Evolutionary conservation across 2,113 vertebrate genomes (phyloP).

Genomic region (Bagarius yarrelli): DNA sequence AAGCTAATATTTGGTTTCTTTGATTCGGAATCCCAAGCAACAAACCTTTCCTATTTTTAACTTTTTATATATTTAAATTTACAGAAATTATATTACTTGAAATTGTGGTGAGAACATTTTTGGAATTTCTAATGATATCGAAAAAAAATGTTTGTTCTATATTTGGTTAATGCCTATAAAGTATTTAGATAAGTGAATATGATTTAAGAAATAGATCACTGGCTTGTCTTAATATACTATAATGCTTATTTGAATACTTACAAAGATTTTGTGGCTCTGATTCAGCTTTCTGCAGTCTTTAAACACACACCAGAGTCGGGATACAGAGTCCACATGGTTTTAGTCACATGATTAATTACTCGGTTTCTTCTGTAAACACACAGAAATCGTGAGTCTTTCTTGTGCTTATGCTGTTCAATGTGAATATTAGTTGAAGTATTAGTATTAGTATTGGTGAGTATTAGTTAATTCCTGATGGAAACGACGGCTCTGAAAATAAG

Average conservation of each 20-base stretch:
- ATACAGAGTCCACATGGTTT: not conserved
- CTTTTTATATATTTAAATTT: not conserved
- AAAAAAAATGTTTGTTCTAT: not conserved
- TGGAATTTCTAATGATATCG: not conserved
- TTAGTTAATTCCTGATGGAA: conserved; percentile 34
- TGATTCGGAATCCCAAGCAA: not conserved
- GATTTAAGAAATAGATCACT: not conserved
- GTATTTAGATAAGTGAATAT: too few species aligned
- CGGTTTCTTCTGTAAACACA: not conserved
- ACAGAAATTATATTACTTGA: not conserved
- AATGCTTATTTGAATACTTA: not conserved
- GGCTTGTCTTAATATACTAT: not conserved
- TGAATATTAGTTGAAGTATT: conserved; percentile 20
- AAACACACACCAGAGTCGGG: not conserved
- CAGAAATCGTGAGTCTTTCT: not conserved
- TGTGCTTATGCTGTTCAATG: not conserved
- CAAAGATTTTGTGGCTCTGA: not conserved
- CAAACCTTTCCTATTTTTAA: too few species aligned
- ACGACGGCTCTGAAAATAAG: conserved; percentile 52
- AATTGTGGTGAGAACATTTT: not conserved
- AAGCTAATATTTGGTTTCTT: too few species aligned
- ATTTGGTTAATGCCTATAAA: too few species aligned
- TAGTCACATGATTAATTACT: not conserved
- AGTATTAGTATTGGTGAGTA: too few species aligned
- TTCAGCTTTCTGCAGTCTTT: not conserved